Conservation (phyloP, 2,888 invertebrate species). For the Eupeodes luniger region DNA sequence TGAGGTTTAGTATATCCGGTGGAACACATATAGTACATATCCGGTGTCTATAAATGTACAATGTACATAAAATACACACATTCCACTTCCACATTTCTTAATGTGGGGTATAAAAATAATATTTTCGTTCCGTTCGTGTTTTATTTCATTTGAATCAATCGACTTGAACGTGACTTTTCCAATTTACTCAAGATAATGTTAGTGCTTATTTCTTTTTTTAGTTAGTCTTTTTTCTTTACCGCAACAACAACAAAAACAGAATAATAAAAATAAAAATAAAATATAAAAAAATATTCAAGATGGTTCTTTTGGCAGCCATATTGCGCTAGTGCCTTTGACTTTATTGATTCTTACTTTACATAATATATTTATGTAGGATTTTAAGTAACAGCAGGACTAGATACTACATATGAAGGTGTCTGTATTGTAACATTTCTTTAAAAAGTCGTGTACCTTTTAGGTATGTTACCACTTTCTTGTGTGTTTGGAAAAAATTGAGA, state of each 20-base stretch:
- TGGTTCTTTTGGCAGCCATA: slow-evolving; percentile 25
- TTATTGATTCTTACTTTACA: slow-evolving; percentile 21
- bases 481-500: too few species aligned
- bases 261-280: not conserved
- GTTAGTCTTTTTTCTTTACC: not conserved
- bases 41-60: not conserved
- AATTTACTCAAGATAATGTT: slow-evolving; percentile 48
- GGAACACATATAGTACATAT: not conserved
- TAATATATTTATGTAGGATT: not conserved
- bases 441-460: too few species aligned
- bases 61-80: not conserved
- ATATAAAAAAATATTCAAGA: slow-evolving; percentile 24
- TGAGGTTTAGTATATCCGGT: not conserved
- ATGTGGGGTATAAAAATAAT: slow-evolving; percentile 62
- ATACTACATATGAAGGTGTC: too few species aligned
- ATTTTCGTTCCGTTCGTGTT: slow-evolving; percentile 53
- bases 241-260: not conserved
- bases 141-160: slow-evolving; percentile 51
- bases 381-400: not conserved
- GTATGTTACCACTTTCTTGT: too few species aligned
- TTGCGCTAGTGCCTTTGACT: not conserved
- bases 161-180: slow-evolving; percentile 62
- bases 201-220: not conserved
- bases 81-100: slow-evolving; percentile 9
- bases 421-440: too few species aligned